A percentile compares a stretch with the other conserved stretches of the same genome.
Conservation (phyloP, 2,113 vertebrate species). For the Regulus satrapa region DNA sequence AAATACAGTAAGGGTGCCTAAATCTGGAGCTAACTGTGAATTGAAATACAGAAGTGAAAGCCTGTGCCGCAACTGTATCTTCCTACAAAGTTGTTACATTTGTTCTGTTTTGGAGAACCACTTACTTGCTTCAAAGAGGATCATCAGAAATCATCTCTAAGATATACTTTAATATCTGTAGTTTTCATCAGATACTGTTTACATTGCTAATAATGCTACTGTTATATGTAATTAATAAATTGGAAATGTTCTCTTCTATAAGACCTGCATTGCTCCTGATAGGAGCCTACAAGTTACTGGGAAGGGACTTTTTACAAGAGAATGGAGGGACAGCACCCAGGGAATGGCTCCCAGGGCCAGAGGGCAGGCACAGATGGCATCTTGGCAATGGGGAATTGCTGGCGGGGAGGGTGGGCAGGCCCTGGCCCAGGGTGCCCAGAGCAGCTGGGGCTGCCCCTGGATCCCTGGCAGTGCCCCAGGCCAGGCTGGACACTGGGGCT, state of each 20-base stretch:
- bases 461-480: not conserved
- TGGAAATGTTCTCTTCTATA: not conserved
- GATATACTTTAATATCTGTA: not conserved
- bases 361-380: accelerated
- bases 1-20: not conserved
- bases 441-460: not conserved
- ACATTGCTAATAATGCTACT: not conserved
- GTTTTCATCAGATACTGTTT: not conserved
- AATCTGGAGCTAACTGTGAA: not conserved
- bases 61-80: not conserved
- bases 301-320: not conserved
- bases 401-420: accelerated
- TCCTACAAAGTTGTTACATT: not conserved
- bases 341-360: not conserved
- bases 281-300: not conserved
- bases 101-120: not conserved
- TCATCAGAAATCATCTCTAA: not conserved
- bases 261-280: not conserved
- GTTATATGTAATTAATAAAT: not conserved
- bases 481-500: accelerated
- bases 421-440: not conserved
- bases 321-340: not conserved
- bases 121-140: not conserved
- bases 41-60: not conserved
- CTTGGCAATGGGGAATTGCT: accelerated